phyloP scores from a whole-genome alignment of 1,140 invertebrate species.

The Melipona quadrifasciata region DNA sequence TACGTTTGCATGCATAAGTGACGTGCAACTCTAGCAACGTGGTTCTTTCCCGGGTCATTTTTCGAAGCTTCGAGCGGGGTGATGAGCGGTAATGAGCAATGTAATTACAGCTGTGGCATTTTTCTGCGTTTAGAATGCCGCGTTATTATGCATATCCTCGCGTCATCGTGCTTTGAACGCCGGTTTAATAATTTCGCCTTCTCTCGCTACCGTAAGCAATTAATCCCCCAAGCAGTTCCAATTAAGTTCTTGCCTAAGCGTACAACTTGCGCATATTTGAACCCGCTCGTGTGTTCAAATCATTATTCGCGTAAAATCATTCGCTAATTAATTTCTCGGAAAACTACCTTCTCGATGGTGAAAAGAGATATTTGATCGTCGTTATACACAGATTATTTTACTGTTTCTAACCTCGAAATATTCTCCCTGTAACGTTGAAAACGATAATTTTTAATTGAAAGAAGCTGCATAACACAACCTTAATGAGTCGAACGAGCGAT shows the following conservation, averaged over 20 bases:
- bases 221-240: neutral
- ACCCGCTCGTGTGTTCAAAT: too few species aligned
- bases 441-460: neutral
- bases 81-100: constrained; percentile 1
- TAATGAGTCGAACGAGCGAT: neutral
- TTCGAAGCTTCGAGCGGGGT: neutral
- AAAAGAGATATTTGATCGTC: neutral
- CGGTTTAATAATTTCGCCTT: neutral
- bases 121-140: neutral
- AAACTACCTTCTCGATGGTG: neutral
- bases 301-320: neutral
- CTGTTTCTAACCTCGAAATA: neutral
- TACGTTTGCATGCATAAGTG: neutral
- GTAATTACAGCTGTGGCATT: neutral
- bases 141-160: too few species aligned
- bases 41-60: neutral
- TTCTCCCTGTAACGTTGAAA: neutral
- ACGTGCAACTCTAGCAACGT: neutral
- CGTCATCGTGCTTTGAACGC: neutral
- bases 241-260: neutral
- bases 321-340: neutral
- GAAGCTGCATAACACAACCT: neutral
- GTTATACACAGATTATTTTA: neutral
- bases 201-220: neutral
- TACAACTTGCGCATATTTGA: neutral